Evolutionary conservation across 2,888 invertebrate genomes (phyloP).

Genomic region (Eupithecia dodoneata): DNA sequence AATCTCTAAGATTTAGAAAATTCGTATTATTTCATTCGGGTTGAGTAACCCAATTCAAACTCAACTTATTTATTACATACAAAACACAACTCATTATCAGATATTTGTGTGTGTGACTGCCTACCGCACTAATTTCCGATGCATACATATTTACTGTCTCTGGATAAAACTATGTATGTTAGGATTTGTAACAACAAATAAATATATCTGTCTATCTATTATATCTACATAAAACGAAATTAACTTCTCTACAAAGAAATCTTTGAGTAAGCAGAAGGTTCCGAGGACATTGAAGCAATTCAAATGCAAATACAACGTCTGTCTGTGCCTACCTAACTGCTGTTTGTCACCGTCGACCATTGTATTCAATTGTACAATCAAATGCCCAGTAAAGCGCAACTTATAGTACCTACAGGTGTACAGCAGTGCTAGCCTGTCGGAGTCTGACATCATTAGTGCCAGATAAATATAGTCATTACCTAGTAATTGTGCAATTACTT

Average conservation of each 20-base stretch:
- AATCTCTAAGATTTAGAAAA: neutral
- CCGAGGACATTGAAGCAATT: constrained; percentile 3
- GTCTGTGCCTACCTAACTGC: neutral
- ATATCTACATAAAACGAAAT: neutral
- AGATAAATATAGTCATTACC: constrained; percentile 36
- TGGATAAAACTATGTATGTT: no score
- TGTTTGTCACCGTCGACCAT: neutral
- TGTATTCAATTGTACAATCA: constrained; percentile 12
- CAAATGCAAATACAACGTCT: neutral
- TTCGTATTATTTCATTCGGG: neutral
- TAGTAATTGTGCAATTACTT: constrained; percentile 15
- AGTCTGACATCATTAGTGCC: constrained; percentile 25
- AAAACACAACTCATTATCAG: neutral
- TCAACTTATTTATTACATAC: neutral
- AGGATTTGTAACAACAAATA: no score
- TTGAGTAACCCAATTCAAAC: neutral
- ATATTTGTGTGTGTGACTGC: neutral
- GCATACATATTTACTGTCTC: no score
- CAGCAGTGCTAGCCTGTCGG: neutral
- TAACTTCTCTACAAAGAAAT: neutral
- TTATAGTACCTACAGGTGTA: constrained; percentile 1
- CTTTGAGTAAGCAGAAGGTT: neutral
- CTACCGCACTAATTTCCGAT: no score
- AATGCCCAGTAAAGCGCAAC: constrained; percentile 9
- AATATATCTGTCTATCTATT: no score